These are phyloP conservation scores for Sternotherus odoratus DNA, from an alignment of 2,797 vertebrate genomes.

Conservation along the genomic window DNA sequence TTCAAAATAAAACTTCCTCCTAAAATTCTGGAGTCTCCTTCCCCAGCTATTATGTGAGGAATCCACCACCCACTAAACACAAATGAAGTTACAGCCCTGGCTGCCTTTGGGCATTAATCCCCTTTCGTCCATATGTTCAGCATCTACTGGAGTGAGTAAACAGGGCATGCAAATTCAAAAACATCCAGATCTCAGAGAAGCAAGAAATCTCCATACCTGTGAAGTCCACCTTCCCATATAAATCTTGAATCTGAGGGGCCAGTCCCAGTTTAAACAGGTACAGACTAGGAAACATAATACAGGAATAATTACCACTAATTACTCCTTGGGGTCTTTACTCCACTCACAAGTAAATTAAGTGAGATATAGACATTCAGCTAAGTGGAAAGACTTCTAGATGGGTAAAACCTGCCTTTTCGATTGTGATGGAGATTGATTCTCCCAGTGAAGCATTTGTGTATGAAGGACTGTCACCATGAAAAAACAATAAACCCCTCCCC, in stretches of 20 bases:
- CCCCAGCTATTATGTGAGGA: background rate
- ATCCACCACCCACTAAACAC: background rate
- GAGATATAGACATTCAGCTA: background rate
- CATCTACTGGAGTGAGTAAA: background rate
- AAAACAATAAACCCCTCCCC: background rate
- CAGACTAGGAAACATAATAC: slow-evolving; percentile 83
- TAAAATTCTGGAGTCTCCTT: background rate
- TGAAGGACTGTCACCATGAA: background rate
- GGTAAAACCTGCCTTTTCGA: background rate
- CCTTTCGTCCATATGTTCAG: background rate
- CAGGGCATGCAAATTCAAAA: background rate
- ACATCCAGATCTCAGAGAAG: background rate
- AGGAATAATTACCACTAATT: slow-evolving; percentile 13
- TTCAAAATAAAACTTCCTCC: background rate
- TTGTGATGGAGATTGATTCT: background rate
- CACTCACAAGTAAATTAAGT: background rate
- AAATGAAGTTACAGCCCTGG: background rate
- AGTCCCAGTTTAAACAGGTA: slow-evolving; percentile 98
- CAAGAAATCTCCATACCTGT: slow-evolving; percentile 84
- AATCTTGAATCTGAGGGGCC: slow-evolving; percentile 97
- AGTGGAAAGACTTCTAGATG: background rate
- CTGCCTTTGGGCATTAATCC: background rate
- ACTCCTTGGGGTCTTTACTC: background rate
- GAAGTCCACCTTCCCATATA: slow-evolving; percentile 98
- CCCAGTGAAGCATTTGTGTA: background rate